Evolutionary conservation across 1,140 invertebrate species (phyloP), one percentile per base, ranked within the genome.

Genomic region (Trachymyrmex septentrionalis): DNA sequence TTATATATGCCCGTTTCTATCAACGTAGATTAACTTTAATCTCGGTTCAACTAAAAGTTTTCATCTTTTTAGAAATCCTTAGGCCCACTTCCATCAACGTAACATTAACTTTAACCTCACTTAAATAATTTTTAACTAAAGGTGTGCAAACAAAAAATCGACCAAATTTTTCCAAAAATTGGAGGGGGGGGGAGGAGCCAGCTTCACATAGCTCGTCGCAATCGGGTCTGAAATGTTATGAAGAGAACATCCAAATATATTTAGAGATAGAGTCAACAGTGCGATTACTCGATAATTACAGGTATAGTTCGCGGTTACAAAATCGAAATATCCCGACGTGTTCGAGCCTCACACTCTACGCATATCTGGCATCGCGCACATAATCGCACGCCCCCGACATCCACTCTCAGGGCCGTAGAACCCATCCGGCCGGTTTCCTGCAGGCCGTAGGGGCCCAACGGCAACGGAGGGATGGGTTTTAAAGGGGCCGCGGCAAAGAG

Each of bases 401-500:
- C 44, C 57, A 55, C 21, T 57, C 24, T 57, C 53, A 78, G 69
- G 81, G 50, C 72, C 86, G 72, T 78, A 78, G 81, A 44, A 90
- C 80, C 66, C 72, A 90, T 86, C 90, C 86, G 87, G 90, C 87
- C 82, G 80, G 91, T 91, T 86, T 55, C 84, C 1, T 30, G 75
- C 59, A 38, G 66, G 57, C 38, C 38, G 75, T 55, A 50, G 66
- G 57, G 57, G 57, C 87, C 88, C 81, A 75, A 44, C 34, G 34
- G 14, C 5, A 71, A 16, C 10, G 61, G 90, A 77, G 88, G 86
- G 85, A 88, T 85, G 86, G 82, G 87, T 92, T 93, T 50, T 92
- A 88, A 93, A 93, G 92, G 90, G 90, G 88, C 91, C 88, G 90
- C 86, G 87, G 89, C 84, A 91, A 88, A 59, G 53, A 84, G 80